These are phyloP conservation scores for Acleris literana DNA, from an alignment of 2,888 invertebrate species.

Conservation along the genomic window DNA sequence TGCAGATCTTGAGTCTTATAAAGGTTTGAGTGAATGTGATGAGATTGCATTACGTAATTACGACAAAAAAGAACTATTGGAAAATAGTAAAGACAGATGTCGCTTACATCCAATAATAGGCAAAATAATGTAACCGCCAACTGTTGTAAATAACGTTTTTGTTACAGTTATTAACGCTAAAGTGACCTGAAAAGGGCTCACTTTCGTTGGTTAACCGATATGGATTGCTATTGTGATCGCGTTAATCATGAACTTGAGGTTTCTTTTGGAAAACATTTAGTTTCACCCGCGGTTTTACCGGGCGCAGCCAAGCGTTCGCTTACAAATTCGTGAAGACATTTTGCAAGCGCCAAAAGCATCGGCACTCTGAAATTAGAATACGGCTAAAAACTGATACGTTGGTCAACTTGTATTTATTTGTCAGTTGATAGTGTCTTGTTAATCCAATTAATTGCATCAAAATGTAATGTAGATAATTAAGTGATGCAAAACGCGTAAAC, in stretches of 20 bases:
- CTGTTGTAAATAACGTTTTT: not conserved
- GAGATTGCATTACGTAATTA: too few relatives aligned
- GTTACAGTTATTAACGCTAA: not conserved
- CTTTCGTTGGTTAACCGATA: slow-evolving; percentile 22
- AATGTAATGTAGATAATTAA: too few relatives aligned
- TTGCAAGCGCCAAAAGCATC: slow-evolving; percentile 1
- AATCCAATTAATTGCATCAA: too few relatives aligned
- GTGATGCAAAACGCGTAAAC: too few relatives aligned
- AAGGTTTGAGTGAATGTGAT: too few relatives aligned
- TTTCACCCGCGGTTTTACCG: slow-evolving; percentile 31
- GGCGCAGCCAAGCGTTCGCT: slow-evolving; percentile 8
- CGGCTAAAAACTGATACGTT: too few relatives aligned
- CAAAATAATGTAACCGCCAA: not conserved
- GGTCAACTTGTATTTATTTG: too few relatives aligned
- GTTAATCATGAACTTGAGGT: slow-evolving; percentile 58
- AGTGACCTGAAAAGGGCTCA: slow-evolving; percentile 28
- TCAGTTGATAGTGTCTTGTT: too few relatives aligned
- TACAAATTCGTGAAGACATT: slow-evolving; percentile 1
- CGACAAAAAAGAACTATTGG: too few relatives aligned
- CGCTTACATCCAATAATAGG: not conserved
- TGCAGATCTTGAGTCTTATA: slow-evolving; percentile 9
- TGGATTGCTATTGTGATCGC: slow-evolving; percentile 28
- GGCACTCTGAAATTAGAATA: not conserved
- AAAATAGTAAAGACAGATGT: too few relatives aligned
- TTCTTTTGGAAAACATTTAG: slow-evolving; percentile 54